Base-by-base conservation (phyloP, 2,888 invertebrate species). In the Rhagonycha fulva region DNA sequence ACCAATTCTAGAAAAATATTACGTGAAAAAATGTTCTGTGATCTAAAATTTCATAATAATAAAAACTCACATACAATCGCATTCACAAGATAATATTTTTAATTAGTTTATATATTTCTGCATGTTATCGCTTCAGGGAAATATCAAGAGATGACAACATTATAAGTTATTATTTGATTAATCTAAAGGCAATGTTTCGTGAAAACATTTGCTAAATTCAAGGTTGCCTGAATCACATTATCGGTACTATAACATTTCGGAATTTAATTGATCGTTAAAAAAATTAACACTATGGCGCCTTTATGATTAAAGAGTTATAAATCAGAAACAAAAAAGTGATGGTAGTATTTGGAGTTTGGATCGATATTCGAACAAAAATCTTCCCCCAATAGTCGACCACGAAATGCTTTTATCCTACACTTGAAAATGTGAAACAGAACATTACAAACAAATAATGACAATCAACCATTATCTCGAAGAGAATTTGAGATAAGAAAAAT, bases 1-100 rank as follows among this genome's bases (percentile, higher is more conserved):
- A 81, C 75, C 66, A 81, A 71, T 78, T 81, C 80, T 80, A 79
- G 62, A 60, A 82, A 78, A 79, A 73, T 5, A 47, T 7, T 19
- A 79, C 77, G 11, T 24, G n/a, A 24, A 26, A 12, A 66, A 12
- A 66, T 66, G 23, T 23, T 24, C 5, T 66, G 11, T 7, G 12
- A 63, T n/a, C n/a, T 10, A 61, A 19, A 19, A 19, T 19, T 19
- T 19, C 1, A 19, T 19, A 1, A 19, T 19, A 19, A 19, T 19
- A 19, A 19, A 19, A 19, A 19, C 19, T 19, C 19, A 19, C 19
- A 7, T 4, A 7, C 26, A 26, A 26, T 26, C 26, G 26, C 26
- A 26, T 26, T 7, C 4, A 26, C 26, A 26, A 26, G 26, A 26
- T 7, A 19, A 26, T 12, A 5, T 5, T 47, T 47, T 47, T 5